Evolutionary conservation across 2,797 vertebrate genomes (phyloP).

Genomic region (Sciaenops ocellatus): DNA sequence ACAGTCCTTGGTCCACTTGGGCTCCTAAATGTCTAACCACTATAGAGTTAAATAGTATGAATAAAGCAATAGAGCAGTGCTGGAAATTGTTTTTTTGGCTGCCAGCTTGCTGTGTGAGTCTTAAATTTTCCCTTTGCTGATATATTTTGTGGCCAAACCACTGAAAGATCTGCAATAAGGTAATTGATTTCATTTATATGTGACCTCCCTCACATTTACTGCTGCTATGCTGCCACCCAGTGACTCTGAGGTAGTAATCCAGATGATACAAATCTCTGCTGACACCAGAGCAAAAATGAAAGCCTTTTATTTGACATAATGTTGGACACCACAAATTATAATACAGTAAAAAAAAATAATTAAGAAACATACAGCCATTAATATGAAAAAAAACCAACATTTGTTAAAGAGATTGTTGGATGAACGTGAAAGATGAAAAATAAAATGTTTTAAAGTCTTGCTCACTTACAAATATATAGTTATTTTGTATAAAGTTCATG

Average conservation of each 20-base stretch:
- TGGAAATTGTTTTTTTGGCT: too few relatives aligned
- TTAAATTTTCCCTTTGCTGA: background rate
- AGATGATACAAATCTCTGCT: background rate
- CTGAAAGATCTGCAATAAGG: background rate
- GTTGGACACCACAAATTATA: slow-evolving; percentile 8
- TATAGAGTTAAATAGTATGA: too few relatives aligned
- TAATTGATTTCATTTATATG: background rate
- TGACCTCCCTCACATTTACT: background rate
- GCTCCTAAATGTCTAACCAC: too few relatives aligned
- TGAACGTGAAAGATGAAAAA: slow-evolving; percentile 15
- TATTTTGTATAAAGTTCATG: slow-evolving; percentile 2
- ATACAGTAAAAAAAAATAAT: slow-evolving; percentile 3
- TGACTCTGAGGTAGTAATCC: slow-evolving; percentile 23
- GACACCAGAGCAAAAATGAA: slow-evolving; percentile 1
- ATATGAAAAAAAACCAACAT: slow-evolving; percentile 22
- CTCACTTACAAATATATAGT: background rate
- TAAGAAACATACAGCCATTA: background rate
- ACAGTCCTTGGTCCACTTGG: background rate
- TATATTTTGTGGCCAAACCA: background rate
- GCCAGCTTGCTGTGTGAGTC: too few relatives aligned
- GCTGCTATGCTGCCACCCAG: slow-evolving; percentile 66
- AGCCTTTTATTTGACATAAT: slow-evolving; percentile 38
- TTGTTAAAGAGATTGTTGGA: background rate
- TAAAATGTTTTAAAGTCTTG: background rate
- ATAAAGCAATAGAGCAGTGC: too few relatives aligned